Evolutionary conservation across 2,113 vertebrate species (phyloP).

Genomic region (Rhinoderma darwinii): DNA sequence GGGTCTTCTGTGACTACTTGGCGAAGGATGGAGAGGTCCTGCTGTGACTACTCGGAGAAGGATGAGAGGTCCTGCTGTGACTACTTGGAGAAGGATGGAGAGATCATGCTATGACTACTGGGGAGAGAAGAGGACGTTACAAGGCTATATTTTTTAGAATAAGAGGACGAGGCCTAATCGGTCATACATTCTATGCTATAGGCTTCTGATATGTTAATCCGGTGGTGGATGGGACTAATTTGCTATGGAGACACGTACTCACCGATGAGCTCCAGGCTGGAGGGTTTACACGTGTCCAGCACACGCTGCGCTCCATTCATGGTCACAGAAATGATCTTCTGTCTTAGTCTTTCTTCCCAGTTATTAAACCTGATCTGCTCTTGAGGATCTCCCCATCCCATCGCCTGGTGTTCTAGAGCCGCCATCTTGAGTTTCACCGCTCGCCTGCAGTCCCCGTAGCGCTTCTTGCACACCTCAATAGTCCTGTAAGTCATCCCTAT

Average conservation of each 20-base stretch:
- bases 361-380: conserved; percentile 30
- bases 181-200: background rate
- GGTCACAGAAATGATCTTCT: background rate
- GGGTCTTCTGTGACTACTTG: background rate
- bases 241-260: no score
- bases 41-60: background rate
- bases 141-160: no score
- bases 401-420: background rate
- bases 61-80: background rate
- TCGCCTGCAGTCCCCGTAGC: conserved; percentile 39
- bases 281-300: background rate
- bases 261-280: background rate
- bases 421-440: conserved; percentile 36
- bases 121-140: no score
- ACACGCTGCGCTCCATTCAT: background rate
- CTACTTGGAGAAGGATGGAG: background rate
- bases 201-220: no score
- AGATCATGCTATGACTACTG: background rate
- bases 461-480: conserved; percentile 45
- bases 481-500: background rate
- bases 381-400: background rate
- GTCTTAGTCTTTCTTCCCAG: conserved; percentile 27
- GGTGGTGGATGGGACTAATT: no score
- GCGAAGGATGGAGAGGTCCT: background rate
- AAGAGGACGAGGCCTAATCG: no score